Conservation (phyloP, 2,113 vertebrate species). For the Galemys pyrenaicus region DNA sequence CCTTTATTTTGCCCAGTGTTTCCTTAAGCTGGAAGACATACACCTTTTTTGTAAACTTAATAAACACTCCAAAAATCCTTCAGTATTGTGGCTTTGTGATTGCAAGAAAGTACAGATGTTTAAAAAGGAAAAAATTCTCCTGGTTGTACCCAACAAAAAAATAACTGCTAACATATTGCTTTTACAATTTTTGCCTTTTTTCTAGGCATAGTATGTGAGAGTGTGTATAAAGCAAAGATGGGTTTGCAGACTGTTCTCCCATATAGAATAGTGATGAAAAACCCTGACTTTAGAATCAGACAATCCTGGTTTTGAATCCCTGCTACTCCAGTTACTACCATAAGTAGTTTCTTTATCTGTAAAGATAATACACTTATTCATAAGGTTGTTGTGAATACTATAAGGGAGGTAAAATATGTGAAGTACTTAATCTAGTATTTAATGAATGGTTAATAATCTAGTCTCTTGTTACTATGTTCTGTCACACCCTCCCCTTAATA, state of each 20-base stretch:
- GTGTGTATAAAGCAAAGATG: background rate
- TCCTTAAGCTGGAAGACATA: background rate
- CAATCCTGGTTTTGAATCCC: background rate
- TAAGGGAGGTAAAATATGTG: background rate
- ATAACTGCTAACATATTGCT: background rate
- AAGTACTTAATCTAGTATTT: background rate
- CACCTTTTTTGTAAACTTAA: background rate
- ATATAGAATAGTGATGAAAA: background rate
- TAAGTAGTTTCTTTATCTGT: background rate
- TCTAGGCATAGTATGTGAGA: background rate
- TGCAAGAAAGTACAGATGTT: background rate
- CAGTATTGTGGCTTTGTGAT: background rate
- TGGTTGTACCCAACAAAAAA: background rate
- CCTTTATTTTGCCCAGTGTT: background rate
- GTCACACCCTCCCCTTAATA: background rate
- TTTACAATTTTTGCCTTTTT: conserved; percentile 20
- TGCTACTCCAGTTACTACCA: background rate
- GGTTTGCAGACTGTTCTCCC: background rate
- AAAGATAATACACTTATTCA: background rate
- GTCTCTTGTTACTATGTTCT: background rate
- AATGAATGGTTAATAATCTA: background rate
- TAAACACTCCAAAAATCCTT: background rate
- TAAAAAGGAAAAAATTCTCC: background rate
- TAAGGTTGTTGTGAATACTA: background rate
- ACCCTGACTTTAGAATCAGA: background rate